Evolutionary conservation across 2,888 invertebrate species (phyloP), one percentile per base, ranked within the genome.

Genomic region (Eristalis arbustorum): DNA sequence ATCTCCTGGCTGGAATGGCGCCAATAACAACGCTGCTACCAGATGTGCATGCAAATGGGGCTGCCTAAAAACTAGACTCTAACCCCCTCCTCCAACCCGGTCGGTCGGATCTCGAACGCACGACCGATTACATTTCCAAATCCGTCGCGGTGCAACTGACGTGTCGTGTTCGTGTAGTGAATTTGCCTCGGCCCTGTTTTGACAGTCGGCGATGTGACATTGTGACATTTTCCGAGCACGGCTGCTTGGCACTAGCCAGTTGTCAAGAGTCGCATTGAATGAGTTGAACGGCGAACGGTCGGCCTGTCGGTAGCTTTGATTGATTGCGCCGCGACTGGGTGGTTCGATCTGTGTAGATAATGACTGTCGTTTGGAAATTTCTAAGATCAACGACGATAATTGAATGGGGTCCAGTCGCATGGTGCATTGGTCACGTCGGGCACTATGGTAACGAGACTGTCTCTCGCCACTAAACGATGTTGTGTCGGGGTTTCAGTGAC

Each of bases 191-290:
- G 18, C 56, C 22, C 49, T 59, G 66, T 75, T 80, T 75, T 75
- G 84, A 80, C 84, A 80, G 79, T 11, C 66, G 11, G 59, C 5
- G 59, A 68, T 78, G 78, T 62, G 59, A 14, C 59, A 22, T 25
- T 77, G 56, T 80, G 84, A 76, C 76, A 76, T 72, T 84, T 81
- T 68, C 72, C 72, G 72, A 72, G 42, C 84, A 42, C 5, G 62
- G n/a, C 56, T 31, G 59, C 18, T 37, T 11, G 66, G 63, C 68
- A 42, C 68, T 56, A 68, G 34, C n/a, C 61, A 57, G 68, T 63
- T 80, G 73, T 63, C 56, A 57, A 68, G n/a, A n/a, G 68, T 80
- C 67, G 22, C 8, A 25, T 79, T 73, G 62, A 73, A 67, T 68
- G 62, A 49, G 61, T 28, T 62, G 68, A 79, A n/a, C 18, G 49